phyloP scores from a whole-genome alignment of 2,888 invertebrate genomes.

The Rhimphoctona megacephalus region DNA sequence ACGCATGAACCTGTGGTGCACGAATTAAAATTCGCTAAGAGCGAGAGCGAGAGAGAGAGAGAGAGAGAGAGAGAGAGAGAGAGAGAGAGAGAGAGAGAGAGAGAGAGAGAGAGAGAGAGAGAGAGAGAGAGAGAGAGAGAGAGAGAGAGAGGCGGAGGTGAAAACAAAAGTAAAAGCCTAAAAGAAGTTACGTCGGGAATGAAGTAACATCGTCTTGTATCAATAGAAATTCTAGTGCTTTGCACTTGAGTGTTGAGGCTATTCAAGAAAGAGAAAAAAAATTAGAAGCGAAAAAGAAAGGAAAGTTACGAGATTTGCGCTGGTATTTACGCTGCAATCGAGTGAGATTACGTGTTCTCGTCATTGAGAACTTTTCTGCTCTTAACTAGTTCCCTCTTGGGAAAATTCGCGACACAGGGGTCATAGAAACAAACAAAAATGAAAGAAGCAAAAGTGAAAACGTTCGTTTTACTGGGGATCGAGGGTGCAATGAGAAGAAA shows the following conservation, averaged over 20 bases:
- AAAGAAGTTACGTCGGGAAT: constrained; percentile 5
- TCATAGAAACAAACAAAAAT: not conserved
- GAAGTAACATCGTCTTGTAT: constrained; percentile 21
- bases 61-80: constrained; percentile 43
- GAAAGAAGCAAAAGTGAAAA: not conserved
- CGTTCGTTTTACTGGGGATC: not conserved
- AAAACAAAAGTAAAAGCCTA: not conserved
- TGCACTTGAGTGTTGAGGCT: constrained; percentile 53
- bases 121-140: constrained; percentile 42
- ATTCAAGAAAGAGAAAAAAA: constrained; percentile 30
- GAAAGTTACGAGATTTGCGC: constrained; percentile 43
- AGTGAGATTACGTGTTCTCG: constrained; percentile 18
- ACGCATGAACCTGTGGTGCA: not conserved
- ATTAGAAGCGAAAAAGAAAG: constrained; percentile 16
- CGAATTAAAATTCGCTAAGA: constrained; percentile 29
- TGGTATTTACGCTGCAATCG: constrained; percentile 17
- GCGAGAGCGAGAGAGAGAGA: constrained; percentile 20
- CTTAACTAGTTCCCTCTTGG: not conserved
- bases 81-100: constrained; percentile 42
- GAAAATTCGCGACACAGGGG: not conserved
- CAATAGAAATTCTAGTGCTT: constrained; percentile 41
- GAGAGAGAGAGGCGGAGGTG: constrained; percentile 11
- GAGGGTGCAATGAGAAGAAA: not conserved
- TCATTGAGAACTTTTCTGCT: not conserved
- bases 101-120: constrained; percentile 38